phyloP scores from a whole-genome alignment of 2,888 invertebrate species.

The Hanleya hanleyi region DNA sequence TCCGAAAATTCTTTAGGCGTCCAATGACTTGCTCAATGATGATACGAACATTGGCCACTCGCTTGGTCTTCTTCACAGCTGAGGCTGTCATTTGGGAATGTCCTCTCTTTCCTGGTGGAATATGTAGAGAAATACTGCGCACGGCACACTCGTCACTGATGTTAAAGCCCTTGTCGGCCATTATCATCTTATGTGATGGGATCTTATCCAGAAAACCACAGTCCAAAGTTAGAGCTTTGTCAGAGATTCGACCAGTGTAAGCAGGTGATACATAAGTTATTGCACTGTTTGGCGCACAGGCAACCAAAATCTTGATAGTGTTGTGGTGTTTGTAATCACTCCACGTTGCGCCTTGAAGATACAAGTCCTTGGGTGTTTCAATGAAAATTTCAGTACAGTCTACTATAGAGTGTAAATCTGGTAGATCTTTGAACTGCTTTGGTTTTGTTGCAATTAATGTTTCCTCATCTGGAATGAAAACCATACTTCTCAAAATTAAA shows the following conservation, averaged over 20 bases:
- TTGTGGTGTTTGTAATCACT: constrained; percentile 46
- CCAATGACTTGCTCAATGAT: constrained; percentile 40
- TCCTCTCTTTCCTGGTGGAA: constrained; percentile 36
- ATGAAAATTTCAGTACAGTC: no score
- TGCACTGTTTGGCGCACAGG: constrained; percentile 33
- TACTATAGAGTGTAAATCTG: constrained; percentile 31
- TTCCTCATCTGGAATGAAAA: constrained; percentile 23
- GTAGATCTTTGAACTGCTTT: constrained; percentile 14
- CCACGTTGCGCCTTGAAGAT: constrained; percentile 36
- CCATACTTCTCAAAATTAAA: constrained; percentile 9
- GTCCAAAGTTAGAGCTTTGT: constrained; percentile 31
- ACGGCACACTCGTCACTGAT: constrained; percentile 29
- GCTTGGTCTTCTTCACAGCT: constrained; percentile 34
- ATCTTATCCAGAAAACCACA: constrained; percentile 33
- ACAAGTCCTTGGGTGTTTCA: constrained; percentile 32
- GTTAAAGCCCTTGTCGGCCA: constrained; percentile 44
- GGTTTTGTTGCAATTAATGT: constrained; percentile 27
- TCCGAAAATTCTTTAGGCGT: constrained; percentile 38
- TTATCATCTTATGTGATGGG: constrained; percentile 24
- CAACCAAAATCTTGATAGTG: constrained; percentile 38
- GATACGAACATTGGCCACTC: constrained; percentile 39
- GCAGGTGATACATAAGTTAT: constrained; percentile 28
- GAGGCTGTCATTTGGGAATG: constrained; percentile 30
- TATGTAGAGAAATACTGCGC: constrained; percentile 17
- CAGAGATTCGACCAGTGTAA: constrained; percentile 36